phyloP scores from a whole-genome alignment of 2,888 invertebrate species.

The Cataglyphis albicans region DNA sequence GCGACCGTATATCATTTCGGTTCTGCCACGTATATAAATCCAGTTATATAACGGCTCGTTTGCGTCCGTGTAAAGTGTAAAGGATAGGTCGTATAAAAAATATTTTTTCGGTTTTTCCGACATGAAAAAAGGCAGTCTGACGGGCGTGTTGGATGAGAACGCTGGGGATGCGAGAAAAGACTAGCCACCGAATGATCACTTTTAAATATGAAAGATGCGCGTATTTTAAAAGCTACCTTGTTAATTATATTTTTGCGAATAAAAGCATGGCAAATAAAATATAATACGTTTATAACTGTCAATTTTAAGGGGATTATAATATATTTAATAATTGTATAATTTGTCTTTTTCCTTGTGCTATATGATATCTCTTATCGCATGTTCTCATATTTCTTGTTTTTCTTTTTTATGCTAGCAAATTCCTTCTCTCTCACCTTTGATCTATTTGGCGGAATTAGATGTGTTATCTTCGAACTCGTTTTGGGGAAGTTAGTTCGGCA shows the following conservation, averaged over 20 bases:
- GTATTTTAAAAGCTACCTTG: not conserved
- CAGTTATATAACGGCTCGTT: slow-evolving; percentile 63
- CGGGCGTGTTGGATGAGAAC: slow-evolving; percentile 22
- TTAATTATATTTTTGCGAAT: not conserved
- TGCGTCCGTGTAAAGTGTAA: slow-evolving; percentile 52
- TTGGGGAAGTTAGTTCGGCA: slow-evolving; percentile 17
- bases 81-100: slow-evolving; percentile 52
- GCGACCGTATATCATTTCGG: slow-evolving; percentile 63
- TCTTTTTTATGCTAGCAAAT: slow-evolving; percentile 1
- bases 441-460: not conserved
- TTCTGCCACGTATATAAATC: slow-evolving; percentile 71
- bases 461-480: slow-evolving; percentile 13
- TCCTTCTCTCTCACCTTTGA: not conserved
- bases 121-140: slow-evolving; percentile 39
- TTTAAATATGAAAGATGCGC: slow-evolving; percentile 32
- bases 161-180: slow-evolving; percentile 33
- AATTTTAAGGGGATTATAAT: no score
- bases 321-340: not conserved
- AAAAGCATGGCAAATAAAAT: not conserved
- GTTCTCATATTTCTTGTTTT: not conserved
- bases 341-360: not conserved
- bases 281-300: no score
- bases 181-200: slow-evolving; percentile 5
- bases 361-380: not conserved
- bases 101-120: slow-evolving; percentile 46